Percentiles rank a stretch among this genome's conserved stretches.
Evolutionary conservation across 1,140 invertebrate genomes (phyloP).

Genomic region (Plutomurus gul): DNA sequence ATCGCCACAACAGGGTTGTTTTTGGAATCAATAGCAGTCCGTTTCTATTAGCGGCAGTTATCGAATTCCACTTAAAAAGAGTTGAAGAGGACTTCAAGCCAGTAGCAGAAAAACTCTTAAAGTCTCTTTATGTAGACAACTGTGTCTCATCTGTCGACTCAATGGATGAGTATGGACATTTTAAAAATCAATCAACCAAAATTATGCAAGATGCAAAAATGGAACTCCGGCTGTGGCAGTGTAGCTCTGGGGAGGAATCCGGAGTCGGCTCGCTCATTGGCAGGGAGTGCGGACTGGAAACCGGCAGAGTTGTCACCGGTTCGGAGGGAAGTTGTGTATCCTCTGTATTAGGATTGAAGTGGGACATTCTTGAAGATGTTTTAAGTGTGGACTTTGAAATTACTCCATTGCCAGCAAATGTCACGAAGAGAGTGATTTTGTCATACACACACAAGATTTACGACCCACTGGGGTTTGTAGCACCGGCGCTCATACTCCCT

Average conservation of each 20-base stretch:
- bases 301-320: not conserved
- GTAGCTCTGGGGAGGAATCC: not conserved
- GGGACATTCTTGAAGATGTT: not conserved
- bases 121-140: constrained; percentile 54
- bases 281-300: not conserved
- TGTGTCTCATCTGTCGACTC: constrained; percentile 52
- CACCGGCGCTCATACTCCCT: not conserved
- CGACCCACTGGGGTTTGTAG: not conserved
- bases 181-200: constrained; percentile 44
- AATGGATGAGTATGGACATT: constrained; percentile 45
- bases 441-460: not conserved
- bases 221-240: constrained; percentile 55
- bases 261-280: not conserved
- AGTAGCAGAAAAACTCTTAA: constrained; percentile 23
- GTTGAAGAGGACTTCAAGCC: not conserved
- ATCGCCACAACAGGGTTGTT: constrained; percentile 24
- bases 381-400: not conserved
- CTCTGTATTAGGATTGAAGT: not conserved
- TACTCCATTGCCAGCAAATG: not conserved
- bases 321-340: no score
- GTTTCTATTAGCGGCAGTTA: constrained; percentile 1
- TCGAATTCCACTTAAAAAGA: not conserved
- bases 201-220: constrained; percentile 54
- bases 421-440: not conserved
- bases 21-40: constrained; percentile 44